Conservation (phyloP, 2,797 vertebrate genomes). For the Acipenser transmontanus region DNA sequence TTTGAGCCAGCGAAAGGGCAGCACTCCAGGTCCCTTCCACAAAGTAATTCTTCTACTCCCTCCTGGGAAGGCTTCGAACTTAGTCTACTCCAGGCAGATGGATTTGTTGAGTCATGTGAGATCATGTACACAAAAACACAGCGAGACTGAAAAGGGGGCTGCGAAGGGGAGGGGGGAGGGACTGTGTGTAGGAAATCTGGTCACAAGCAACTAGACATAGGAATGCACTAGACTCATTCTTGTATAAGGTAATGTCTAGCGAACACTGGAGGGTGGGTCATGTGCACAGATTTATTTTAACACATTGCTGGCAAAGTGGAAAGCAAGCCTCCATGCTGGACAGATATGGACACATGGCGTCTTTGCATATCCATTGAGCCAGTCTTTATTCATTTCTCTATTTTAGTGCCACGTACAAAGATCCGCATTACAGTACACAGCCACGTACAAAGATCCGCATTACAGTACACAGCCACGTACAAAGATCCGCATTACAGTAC, state of each 20-base stretch:
- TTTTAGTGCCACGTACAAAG: too few species aligned
- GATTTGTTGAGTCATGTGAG: slow-evolving; percentile 98
- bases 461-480: too few species aligned
- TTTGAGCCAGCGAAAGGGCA: slow-evolving; percentile 79
- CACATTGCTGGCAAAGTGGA: slow-evolving; percentile 50
- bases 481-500: too few species aligned
- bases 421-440: too few species aligned
- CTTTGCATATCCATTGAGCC: too few species aligned
- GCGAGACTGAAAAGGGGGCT: slow-evolving; percentile 48
- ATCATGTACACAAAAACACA: slow-evolving; percentile 85
- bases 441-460: too few species aligned
- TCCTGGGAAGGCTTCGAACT: slow-evolving; percentile 71
- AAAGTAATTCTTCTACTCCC: slow-evolving; percentile 76
- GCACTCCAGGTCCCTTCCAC: slow-evolving; percentile 73
- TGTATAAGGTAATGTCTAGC: slow-evolving; percentile 96
- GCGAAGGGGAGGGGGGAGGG: slow-evolving; percentile 48
- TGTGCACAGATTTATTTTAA: slow-evolving; percentile 68
- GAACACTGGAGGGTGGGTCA: slow-evolving; percentile 68
- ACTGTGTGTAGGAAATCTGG: slow-evolving; percentile 59
- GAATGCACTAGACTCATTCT: slow-evolving; percentile 71
- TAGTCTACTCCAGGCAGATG: slow-evolving; percentile 67
- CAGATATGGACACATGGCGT: too few species aligned
- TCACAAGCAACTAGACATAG: slow-evolving; percentile 67
- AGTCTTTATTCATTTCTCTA: too few species aligned
- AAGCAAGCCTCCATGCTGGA: slow-evolving; percentile 11